A percentile compares a stretch with the other conserved stretches of the same genome.
These are phyloP conservation scores for Frieseomelitta varia DNA, from an alignment of 1,140 invertebrate genomes.

Conservation along the genomic window DNA sequence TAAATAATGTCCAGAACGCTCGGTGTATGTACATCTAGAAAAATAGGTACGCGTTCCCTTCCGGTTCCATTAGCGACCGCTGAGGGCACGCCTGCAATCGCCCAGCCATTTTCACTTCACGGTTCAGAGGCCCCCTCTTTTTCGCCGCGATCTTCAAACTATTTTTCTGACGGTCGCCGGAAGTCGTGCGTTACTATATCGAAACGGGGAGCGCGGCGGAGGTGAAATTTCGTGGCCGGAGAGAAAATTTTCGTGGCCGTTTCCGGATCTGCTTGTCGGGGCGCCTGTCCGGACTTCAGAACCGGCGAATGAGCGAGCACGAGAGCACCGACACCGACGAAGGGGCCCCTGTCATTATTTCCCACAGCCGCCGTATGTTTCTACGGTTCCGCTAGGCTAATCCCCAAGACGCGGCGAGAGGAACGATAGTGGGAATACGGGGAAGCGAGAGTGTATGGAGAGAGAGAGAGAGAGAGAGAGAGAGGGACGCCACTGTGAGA, in stretches of 20 bases:
- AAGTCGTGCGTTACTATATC: conserved; percentile 56
- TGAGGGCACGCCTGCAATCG: conserved; percentile 18
- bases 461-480: neutral
- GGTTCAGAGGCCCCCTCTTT: conserved; percentile 55
- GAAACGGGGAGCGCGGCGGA: conserved; percentile 25
- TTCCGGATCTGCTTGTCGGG: conserved; percentile 76
- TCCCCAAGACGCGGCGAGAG: conserved; percentile 33
- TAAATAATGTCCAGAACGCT: conserved; percentile 4
- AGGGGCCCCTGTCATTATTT: conserved; percentile 78
- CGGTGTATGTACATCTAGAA: neutral
- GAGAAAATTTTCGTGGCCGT: conserved; percentile 73
- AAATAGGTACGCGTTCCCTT: conserved; percentile 46
- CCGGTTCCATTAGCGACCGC: conserved; percentile 57
- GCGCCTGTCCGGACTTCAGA: conserved; percentile 36
- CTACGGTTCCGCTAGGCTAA: conserved; percentile 70
- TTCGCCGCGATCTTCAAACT: conserved; percentile 37
- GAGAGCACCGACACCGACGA: conserved; percentile 34
- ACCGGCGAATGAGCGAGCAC: conserved; percentile 57
- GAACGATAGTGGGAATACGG: conserved; percentile 33
- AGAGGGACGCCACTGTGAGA: conserved; percentile 56
- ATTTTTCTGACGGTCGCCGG: conserved; percentile 60
- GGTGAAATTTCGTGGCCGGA: conserved; percentile 68
- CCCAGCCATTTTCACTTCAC: conserved; percentile 64
- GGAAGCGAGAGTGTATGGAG: neutral
- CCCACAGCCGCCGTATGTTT: conserved; percentile 75